Evolutionary conservation across 2,888 invertebrate genomes (phyloP), one percentile per base, ranked within the genome.

Genomic region (Beris chalybata): DNA sequence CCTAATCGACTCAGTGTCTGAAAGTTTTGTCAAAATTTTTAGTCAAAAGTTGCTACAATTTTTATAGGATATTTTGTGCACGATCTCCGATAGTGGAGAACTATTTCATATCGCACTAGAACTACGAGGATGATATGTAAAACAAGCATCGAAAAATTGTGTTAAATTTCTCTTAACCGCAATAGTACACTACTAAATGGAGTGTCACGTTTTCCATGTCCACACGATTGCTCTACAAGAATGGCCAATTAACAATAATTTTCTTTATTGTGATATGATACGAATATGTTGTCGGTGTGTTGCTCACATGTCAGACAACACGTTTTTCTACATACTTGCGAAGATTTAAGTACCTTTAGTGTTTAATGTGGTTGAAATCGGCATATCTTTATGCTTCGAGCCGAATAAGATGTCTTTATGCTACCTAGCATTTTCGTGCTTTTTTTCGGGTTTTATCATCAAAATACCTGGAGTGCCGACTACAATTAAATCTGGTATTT

Each of bases 231-330:
- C 45, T 53, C 22, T 54, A 43, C 31, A 53, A 54, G 54, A 64
- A 64, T 38, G 64, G 29, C 64, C 64, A 64, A 64, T 64, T 64
- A 64, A 64, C 64, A 64, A 64, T 54, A 13, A 64, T 64, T 54
- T 54, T 61, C 61, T 64, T 64, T 54, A 64, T 54, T 54, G 44
- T 64, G 64, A 64, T 64, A 54, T 64, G 44, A 54, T 64, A 52
- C 52, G 38, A 12, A 61, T 7, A 9, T 3, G n/a, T 13, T 13
- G 15, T n/a, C 5, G 9, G 15, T 56, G 44, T 12, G 15, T 3
- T 29, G 32, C 38, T 55, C 13, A 38, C n/a, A 55, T 38, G 32
- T 32, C 12, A 6, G 5, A 38, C 52, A 22, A 22, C 52, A 55
- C 38, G 38, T 55, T 31, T 55, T 15, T n/a, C 15, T 15, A 13